Evolutionary conservation across 92 coral and sea anemone species (phyloP).

Genomic region (Palythoa caribaeorum): DNA sequence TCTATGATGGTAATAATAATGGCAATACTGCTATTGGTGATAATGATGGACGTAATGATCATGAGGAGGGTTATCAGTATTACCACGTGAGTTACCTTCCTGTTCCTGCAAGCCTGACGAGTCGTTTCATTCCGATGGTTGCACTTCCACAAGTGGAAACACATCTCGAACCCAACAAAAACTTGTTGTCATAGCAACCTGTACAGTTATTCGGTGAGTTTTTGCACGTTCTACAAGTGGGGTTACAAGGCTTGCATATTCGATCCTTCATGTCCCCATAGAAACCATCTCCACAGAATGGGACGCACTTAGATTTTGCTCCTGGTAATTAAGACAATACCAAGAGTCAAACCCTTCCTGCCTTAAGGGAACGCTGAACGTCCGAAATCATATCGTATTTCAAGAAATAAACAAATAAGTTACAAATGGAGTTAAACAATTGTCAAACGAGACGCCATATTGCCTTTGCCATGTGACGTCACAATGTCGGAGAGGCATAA

Average conservation of each 20-base stretch:
- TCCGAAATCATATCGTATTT: too few species aligned
- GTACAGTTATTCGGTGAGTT: constrained; percentile 68
- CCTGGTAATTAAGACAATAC: constrained; percentile 39
- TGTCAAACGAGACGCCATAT: too few species aligned
- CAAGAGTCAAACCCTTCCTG: too few species aligned
- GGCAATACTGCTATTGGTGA: too few species aligned
- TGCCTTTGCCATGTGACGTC: too few species aligned
- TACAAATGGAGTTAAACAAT: too few species aligned
- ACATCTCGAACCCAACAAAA: constrained; percentile 61
- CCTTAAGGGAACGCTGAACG: too few species aligned
- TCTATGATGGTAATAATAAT: too few species aligned
- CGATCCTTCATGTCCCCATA: constrained; percentile 74
- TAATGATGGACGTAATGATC: not conserved
- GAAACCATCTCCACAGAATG: constrained; percentile 83
- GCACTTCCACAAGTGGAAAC: constrained; percentile 54
- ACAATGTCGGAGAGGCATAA: too few species aligned
- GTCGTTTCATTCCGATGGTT: constrained; percentile 65
- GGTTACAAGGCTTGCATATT: constrained; percentile 73
- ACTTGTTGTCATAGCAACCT: constrained; percentile 73
- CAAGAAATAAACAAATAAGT: too few species aligned
- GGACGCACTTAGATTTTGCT: constrained; percentile 51
- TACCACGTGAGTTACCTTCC: not conserved
- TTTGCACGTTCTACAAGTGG: constrained; percentile 79
- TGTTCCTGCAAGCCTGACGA: constrained; percentile 71
- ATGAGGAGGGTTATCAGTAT: not conserved